These are phyloP conservation scores for Catostomus latipinnis DNA, from an alignment of 2,797 vertebrate species.

Conservation along the genomic window DNA sequence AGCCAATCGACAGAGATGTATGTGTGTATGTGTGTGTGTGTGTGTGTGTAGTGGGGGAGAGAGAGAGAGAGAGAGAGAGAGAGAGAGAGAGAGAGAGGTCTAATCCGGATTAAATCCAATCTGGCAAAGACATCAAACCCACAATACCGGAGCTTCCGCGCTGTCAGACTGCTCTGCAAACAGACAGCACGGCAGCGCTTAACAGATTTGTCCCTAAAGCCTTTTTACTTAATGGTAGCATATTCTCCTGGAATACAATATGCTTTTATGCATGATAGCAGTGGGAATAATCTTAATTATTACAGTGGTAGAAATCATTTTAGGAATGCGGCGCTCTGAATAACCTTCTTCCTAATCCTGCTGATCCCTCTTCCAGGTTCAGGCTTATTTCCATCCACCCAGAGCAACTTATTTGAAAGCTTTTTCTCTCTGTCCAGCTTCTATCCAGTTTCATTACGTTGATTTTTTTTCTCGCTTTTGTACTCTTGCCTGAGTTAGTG, in stretches of 20 bases:
- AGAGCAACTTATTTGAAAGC: constrained; percentile 54
- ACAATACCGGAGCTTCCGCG: constrained; percentile 83
- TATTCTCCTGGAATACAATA: constrained; percentile 82
- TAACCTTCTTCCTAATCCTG: constrained; percentile 60
- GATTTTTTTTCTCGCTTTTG: constrained; percentile 4
- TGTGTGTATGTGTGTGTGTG: constrained; percentile 29
- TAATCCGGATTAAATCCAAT: constrained; percentile 94
- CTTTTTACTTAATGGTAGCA: constrained; percentile 83
- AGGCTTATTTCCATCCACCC: constrained; percentile 57
- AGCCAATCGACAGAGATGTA: constrained; percentile 46
- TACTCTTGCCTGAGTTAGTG: constrained; percentile 7
- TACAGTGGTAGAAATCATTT: constrained; percentile 60
- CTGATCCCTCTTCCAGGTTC: constrained; percentile 60
- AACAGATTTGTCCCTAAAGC: constrained; percentile 89
- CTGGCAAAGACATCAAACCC: constrained; percentile 90
- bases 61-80: constrained; percentile 27
- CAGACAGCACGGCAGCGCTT: constrained; percentile 83
- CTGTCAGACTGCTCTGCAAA: constrained; percentile 86
- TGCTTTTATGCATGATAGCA: constrained; percentile 75
- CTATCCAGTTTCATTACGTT: constrained; percentile 48
- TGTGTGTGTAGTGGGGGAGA: constrained; percentile 44
- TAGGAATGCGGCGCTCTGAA: constrained; percentile 55
- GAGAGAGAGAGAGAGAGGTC: constrained; percentile 59
- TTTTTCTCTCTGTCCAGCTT: constrained; percentile 50
- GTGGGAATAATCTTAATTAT: constrained; percentile 68